phyloP scores from a whole-genome alignment of 2,888 invertebrate species.

The Philhelius pedissequus region DNA sequence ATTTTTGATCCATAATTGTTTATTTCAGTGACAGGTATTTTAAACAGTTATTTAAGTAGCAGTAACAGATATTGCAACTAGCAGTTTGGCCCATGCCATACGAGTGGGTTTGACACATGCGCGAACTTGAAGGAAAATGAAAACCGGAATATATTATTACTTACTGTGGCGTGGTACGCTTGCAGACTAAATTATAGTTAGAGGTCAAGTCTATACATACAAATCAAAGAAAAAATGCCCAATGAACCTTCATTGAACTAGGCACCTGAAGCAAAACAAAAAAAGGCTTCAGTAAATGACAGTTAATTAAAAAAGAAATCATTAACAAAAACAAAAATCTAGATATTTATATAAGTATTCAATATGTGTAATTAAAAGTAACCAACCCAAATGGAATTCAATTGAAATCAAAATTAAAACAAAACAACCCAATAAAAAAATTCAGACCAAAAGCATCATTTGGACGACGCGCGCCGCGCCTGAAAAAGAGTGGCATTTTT shows the following conservation, averaged over 20 bases:
- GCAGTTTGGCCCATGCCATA: no score
- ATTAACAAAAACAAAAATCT: background rate
- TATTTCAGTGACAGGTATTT: no score
- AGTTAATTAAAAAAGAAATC: background rate
- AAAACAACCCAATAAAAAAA: background rate
- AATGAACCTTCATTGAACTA: background rate
- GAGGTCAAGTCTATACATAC: no score
- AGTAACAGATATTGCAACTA: no score
- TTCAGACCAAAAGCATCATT: conserved; percentile 51
- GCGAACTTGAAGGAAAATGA: no score
- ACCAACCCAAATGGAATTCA: conserved; percentile 53
- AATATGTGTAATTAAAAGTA: conserved; percentile 49
- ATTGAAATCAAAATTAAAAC: conserved; percentile 54
- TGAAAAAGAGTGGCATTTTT: background rate
- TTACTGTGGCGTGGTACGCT: no score
- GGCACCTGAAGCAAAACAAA: background rate
- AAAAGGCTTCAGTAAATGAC: background rate
- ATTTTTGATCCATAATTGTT: no score
- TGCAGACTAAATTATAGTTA: no score
- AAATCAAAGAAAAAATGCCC: background rate
- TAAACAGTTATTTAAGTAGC: no score
- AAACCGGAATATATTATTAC: no score
- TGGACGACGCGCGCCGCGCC: background rate
- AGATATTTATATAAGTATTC: background rate
- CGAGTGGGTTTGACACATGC: no score